Percentiles rank a stretch among this genome's conserved stretches.
These are phyloP conservation scores for Calcarius lapponicus DNA, from an alignment of 2,797 vertebrate genomes.

Conservation along the genomic window DNA sequence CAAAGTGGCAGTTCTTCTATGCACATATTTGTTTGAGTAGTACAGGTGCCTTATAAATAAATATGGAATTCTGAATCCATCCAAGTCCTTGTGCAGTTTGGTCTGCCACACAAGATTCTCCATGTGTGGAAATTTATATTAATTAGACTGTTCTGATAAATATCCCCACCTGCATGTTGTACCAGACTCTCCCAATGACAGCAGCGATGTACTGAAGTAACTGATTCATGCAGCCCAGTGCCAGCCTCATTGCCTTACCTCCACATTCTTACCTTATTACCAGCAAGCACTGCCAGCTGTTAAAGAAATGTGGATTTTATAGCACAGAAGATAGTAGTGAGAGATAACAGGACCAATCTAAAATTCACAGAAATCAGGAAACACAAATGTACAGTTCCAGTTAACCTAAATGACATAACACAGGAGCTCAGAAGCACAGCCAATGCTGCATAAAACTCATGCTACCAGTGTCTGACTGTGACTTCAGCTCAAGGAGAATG, in stretches of 20 bases:
- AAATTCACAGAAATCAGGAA: background rate
- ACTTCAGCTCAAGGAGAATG: background rate
- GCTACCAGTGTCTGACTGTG: background rate
- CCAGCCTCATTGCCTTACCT: background rate
- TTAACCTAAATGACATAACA: background rate
- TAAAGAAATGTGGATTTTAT: background rate
- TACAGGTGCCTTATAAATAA: background rate
- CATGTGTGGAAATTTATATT: background rate
- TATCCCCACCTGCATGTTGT: background rate
- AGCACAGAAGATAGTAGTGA: background rate
- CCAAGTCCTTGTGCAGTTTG: background rate
- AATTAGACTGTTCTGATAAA: background rate
- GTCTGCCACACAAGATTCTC: background rate
- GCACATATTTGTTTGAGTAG: background rate
- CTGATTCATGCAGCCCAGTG: background rate
- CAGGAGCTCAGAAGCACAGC: background rate
- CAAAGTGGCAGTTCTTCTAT: background rate
- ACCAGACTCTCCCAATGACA: background rate
- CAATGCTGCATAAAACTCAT: background rate
- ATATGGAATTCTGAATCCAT: background rate
- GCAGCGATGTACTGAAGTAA: background rate
- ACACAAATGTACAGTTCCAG: background rate
- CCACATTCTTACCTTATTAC: background rate
- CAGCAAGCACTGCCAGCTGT: background rate
- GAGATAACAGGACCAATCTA: background rate